These are phyloP conservation scores for Caprella mutica DNA, from an alignment of 2,888 invertebrate genomes.

Conservation along the genomic window DNA sequence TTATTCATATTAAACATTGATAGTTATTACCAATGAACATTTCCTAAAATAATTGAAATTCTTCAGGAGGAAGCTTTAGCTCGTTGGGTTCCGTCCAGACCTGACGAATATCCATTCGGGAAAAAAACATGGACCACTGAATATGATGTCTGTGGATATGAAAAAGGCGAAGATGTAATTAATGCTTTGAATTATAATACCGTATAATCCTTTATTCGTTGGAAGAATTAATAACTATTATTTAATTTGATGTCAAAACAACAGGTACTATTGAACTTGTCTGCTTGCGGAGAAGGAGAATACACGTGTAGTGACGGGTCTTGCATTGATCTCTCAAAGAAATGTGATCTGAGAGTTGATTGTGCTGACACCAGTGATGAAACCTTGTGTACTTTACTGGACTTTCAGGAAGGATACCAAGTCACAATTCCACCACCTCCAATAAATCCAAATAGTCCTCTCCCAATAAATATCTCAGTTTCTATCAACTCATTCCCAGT, in stretches of 20 bases:
- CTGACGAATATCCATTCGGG: constrained; percentile 24
- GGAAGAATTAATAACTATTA: too few species aligned
- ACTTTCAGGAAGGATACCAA: constrained; percentile 18
- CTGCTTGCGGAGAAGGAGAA: constrained; percentile 15
- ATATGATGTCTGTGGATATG: constrained; percentile 13
- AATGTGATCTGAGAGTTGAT: constrained; percentile 22
- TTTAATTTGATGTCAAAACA: too few species aligned
- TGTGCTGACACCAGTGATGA: constrained; percentile 29
- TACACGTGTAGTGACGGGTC: constrained; percentile 27
- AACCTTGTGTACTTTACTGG: constrained; percentile 11
- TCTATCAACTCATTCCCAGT: constrained; percentile 22
- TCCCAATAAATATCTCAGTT: constrained; percentile 10
- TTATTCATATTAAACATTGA: neutral
- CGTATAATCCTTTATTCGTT: too few species aligned
- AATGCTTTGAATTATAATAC: too few species aligned
- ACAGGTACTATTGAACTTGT: constrained; percentile 21
- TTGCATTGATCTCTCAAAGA: constrained; percentile 14
- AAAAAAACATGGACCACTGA: constrained; percentile 20
- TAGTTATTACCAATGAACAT: too few species aligned
- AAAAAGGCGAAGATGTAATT: constrained; percentile 9
- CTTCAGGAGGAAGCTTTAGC: constrained; percentile 5
- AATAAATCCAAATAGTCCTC: neutral
- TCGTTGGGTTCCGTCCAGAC: constrained; percentile 11
- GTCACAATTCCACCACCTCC: constrained; percentile 13
- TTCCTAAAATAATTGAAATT: too few species aligned